A percentile compares a stretch with the other conserved stretches of the same genome.
Evolutionary conservation across 2,797 vertebrate genomes (phyloP).

Genomic region (Malacoctenus gilli): DNA sequence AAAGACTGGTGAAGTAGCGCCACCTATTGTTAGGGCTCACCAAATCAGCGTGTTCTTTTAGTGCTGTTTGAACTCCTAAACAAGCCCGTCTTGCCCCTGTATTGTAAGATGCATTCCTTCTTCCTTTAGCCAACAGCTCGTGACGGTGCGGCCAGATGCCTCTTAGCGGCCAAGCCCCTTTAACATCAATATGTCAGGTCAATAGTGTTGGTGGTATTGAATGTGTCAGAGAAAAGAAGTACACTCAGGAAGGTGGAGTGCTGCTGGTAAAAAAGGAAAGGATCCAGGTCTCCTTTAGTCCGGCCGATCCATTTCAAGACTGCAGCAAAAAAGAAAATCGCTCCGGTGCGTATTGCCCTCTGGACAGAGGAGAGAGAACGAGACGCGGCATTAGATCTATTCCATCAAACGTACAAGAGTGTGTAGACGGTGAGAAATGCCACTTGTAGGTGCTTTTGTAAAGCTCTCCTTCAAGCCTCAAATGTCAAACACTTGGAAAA

Average conservation of each 20-base stretch:
- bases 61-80: conserved; percentile 5
- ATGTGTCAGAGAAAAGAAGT: conserved; percentile 73
- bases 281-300: conserved; percentile 38
- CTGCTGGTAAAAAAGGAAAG: conserved; percentile 19
- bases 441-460: no score
- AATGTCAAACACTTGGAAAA: no score
- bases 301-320: conserved; percentile 45
- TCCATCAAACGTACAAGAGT: no score
- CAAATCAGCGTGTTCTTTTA: conserved; percentile 3
- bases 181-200: conserved; percentile 77
- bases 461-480: no score
- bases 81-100: not conserved
- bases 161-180: conserved; percentile 64
- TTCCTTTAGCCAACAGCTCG: conserved; percentile 42
- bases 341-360: no score
- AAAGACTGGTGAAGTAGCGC: conserved; percentile 58
- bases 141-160: conserved; percentile 62
- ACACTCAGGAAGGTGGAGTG: conserved; percentile 39
- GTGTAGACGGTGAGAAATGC: no score
- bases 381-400: conserved; percentile 4
- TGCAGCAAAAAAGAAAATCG: conserved; percentile 5
- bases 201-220: conserved; percentile 75
- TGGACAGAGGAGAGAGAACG: conserved; percentile 8
- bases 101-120: not conserved
- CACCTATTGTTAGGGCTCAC: conserved; percentile 60